Evolutionary conservation across 2,113 vertebrate genomes (phyloP).

Genomic region (Brachyhypopomus occidentalis): DNA sequence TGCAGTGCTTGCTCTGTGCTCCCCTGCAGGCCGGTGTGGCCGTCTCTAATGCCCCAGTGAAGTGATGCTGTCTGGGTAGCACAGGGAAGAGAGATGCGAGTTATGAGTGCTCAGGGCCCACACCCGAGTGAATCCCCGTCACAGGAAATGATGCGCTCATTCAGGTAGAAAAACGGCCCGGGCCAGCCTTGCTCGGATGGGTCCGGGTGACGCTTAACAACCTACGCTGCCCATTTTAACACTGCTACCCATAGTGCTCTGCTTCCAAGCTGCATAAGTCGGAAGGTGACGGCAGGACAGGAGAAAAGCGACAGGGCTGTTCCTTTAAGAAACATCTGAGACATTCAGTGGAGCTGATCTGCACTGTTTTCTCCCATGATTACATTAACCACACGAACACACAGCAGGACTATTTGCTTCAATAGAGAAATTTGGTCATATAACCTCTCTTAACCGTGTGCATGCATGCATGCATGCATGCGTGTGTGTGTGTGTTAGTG

Average conservation of each 20-base stretch:
- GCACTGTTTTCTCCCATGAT: constrained; percentile 7
- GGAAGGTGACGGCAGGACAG: not conserved
- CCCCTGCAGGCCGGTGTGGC: not conserved
- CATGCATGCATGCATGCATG: constrained; percentile 6
- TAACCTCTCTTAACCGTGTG: constrained; percentile 6
- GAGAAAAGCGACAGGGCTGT: not conserved
- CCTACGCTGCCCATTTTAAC: not conserved
- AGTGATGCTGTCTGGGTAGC: constrained; percentile 16
- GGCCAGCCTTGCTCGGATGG: not conserved
- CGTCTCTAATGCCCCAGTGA: constrained; percentile 32
- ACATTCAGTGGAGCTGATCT: not conserved
- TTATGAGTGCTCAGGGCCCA: constrained; percentile 33
- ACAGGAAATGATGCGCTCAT: constrained; percentile 42
- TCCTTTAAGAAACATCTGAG: constrained; percentile 8
- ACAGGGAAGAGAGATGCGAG: constrained; percentile 12
- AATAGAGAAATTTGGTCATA: constrained; percentile 6
- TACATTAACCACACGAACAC: constrained; percentile 14
- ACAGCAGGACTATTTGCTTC: not conserved
- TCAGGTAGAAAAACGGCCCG: constrained; percentile 48
- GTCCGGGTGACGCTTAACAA: constrained; percentile 20
- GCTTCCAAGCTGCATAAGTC: constrained; percentile 37
- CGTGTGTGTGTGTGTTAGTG: constrained; percentile 6
- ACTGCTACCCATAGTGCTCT: constrained; percentile 7
- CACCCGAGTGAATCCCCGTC: constrained; percentile 23
- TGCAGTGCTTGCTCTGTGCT: constrained; percentile 19